Base-by-base conservation (phyloP, 2,797 vertebrate species). In the Psittacula echo region DNA sequence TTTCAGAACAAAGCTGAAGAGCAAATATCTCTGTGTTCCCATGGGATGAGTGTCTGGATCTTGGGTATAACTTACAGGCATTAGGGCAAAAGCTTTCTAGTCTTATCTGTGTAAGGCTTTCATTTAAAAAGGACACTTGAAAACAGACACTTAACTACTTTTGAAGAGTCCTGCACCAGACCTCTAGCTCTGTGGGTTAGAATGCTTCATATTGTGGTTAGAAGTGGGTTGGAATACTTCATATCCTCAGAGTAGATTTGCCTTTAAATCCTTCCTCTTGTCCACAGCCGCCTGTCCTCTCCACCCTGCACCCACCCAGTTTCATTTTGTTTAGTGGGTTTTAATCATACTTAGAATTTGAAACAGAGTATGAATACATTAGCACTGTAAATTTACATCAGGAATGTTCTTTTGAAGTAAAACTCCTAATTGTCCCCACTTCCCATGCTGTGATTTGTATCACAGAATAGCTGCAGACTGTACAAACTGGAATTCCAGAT, bases 271-370 rank as follows among this genome's bases (percentile, higher is more conserved):
- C 4, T 42, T 26, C 5, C 12, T 7, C 53, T 56, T 21, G 53
- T 56, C 30, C 19, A 19, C 11, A 3, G 2, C 3, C 18, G 13
- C 10, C 9, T 2, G 5, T 7, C 2, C 7, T 45, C 4, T 5
- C 11, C 19, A 13, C 12, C 30, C 30, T 21, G 19, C 53, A n/a
- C 30, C 11, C 53, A 13, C 30, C 53, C 14, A 6, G 5, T 29
- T 83, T 4, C 6, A 8, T 42, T 84, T 87, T 39, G 3, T 48
- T 85, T 80, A 12, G 18, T 26, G 21, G 18, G 14, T 5, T 54
- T 74, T 41, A 65, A 19, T 62, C 22, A 26, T 23, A 51, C 4
- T 62, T 6, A 37, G 39, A 74, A 54, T 5, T 24, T 80, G 72
- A 71, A 88, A 64, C 13, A 34, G 34, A 11, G 30, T 54, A 19